These are phyloP conservation scores for Pocillopora meandrina DNA, from an alignment of 92 coral and sea anemone species.

Conservation along the genomic window DNA sequence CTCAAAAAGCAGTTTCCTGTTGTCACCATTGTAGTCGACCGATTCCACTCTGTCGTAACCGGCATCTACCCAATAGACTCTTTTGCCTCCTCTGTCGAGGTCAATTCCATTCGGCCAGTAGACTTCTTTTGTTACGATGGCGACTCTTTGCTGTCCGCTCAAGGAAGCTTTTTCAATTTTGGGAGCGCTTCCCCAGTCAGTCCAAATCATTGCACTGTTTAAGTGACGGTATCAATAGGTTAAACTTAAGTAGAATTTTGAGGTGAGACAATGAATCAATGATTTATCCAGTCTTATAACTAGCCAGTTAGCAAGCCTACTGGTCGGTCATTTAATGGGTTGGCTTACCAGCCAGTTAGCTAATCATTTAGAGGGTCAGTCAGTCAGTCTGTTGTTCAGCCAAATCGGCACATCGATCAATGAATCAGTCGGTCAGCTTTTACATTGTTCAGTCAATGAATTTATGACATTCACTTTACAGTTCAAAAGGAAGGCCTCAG, in stretches of 20 bases:
- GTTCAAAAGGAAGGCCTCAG: no score
- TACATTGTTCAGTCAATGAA: no score
- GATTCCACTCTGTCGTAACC: slow-evolving; percentile 50
- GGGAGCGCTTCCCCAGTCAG: slow-evolving; percentile 57
- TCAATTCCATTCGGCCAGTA: slow-evolving; percentile 61
- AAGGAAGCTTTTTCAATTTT: slow-evolving; percentile 48
- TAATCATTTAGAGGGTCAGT: no score
- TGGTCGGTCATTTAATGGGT: no score
- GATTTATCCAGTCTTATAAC: no score
- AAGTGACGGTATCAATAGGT: neutral
- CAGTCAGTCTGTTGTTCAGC: no score
- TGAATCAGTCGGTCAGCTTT: no score
- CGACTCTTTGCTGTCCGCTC: slow-evolving; percentile 53
- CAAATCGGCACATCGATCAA: no score
- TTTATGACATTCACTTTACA: no score
- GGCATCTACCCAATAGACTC: slow-evolving; percentile 61
- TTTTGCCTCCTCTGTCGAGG: slow-evolving; percentile 34
- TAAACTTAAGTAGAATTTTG: neutral
- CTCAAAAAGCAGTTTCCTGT: slow-evolving; percentile 22
- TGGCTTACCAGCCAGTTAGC: no score
- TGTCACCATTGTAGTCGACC: slow-evolving; percentile 51
- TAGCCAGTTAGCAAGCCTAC: no score
- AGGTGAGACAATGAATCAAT: neutral
- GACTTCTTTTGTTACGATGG: slow-evolving; percentile 30
- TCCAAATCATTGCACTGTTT: slow-evolving; percentile 62